Percentiles rank a stretch among this genome's conserved stretches.
These are phyloP conservation scores for Ctenomys sociabilis DNA, from an alignment of 2,113 vertebrate species.

Conservation along the genomic window DNA sequence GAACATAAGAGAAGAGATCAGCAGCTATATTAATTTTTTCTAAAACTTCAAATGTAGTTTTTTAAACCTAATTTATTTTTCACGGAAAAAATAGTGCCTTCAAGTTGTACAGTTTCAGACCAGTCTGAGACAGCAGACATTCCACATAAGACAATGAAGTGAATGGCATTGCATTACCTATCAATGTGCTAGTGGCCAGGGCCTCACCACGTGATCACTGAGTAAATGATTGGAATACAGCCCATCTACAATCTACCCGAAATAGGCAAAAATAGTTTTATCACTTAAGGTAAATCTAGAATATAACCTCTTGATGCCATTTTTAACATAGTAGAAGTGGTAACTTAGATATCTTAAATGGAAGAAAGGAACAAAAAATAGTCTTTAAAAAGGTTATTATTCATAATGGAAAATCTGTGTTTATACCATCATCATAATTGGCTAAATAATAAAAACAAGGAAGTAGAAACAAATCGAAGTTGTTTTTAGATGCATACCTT, in stretches of 20 bases:
- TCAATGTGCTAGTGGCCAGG: not conserved
- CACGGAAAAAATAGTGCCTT: not conserved
- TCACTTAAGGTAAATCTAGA: not conserved
- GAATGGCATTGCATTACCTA: not conserved
- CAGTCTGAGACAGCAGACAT: not conserved
- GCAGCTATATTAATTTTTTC: conserved; percentile 16
- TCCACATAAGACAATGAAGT: not conserved
- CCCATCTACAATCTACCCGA: not conserved
- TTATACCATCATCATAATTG: not conserved
- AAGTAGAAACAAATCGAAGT: not conserved
- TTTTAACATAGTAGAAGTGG: conserved; percentile 10
- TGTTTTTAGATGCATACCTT: not conserved
- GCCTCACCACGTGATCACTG: not conserved
- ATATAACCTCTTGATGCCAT: not conserved
- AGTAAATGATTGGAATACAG: not conserved
- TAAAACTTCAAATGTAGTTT: conserved; percentile 16
- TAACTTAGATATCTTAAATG: not conserved
- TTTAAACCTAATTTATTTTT: not conserved
- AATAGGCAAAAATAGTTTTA: not conserved
- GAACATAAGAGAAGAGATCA: not conserved
- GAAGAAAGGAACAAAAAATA: not conserved
- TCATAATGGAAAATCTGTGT: not conserved
- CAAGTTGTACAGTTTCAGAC: not conserved
- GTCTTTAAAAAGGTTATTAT: not conserved
- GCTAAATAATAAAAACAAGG: not conserved